These are phyloP conservation scores for Anolis apletophallus DNA, from an alignment of 2,797 vertebrate genomes.

Conservation along the genomic window DNA sequence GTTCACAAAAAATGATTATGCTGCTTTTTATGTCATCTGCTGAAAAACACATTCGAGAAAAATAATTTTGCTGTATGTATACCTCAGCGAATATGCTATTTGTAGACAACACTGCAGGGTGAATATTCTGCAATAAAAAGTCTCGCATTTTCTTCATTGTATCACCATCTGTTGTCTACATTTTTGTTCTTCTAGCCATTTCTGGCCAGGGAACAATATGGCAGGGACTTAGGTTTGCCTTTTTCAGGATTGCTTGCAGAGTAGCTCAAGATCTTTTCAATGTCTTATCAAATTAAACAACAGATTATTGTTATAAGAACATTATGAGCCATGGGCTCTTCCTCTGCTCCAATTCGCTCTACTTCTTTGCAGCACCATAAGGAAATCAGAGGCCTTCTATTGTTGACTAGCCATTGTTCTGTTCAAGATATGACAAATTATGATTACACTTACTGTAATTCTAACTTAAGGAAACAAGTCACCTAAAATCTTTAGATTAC, in stretches of 20 bases:
- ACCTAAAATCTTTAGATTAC: not conserved
- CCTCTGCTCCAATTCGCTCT: not conserved
- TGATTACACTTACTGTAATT: not conserved
- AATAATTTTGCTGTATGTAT: not conserved
- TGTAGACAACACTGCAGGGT: not conserved
- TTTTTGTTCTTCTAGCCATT: not conserved
- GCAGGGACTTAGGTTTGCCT: not conserved
- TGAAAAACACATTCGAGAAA: not conserved
- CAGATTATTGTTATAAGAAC: not conserved
- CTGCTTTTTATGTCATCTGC: not conserved
- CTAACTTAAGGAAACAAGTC: not conserved
- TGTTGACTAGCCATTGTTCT: not conserved
- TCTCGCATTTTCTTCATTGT: not conserved
- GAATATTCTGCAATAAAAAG: not conserved
- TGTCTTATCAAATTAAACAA: not conserved
- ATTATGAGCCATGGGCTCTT: not conserved
- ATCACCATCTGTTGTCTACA: not conserved
- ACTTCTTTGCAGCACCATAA: not conserved
- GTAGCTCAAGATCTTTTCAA: constrained; percentile 3
- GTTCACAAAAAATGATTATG: constrained; percentile 56
- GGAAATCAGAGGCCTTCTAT: not conserved
- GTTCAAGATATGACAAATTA: not conserved
- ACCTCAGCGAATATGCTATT: not conserved
- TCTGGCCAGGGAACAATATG: rapidly evolving
- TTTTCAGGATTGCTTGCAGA: not conserved